Base-by-base conservation (phyloP, 2,888 invertebrate genomes). In the Drosophila tanythrix region DNA sequence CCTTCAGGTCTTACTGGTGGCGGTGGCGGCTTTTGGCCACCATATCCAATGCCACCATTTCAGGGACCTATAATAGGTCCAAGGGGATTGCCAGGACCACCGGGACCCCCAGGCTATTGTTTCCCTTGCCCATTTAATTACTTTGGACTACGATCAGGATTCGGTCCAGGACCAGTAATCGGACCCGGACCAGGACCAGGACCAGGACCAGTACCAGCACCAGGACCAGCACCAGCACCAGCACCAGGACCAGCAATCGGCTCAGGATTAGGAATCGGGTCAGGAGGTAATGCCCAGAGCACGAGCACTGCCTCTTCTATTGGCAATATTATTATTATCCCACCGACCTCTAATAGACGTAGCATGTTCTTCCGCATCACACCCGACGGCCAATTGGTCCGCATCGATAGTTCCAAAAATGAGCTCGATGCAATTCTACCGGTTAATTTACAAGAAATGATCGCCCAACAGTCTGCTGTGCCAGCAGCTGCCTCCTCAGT, bases 21-120 rank as follows among this genome's bases (percentile, higher is more conserved):
- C 8, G 60, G 67, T 0, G 61, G 76, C 6, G 61, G 76, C 4
- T 40, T 18, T 1, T 86, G 89, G 88, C 77, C 75, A 7, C 83
- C 78, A 1, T 46, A 1, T 46, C 77, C 85, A 6, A 31, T 70
- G 3, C 68, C 79, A 2, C 87, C 84, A 3, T 83, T 60, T 13
- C 79, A 69, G 3, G 67, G 60, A 0, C 67, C 85, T 18, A 33
- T 82, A 0, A 69, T 73, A 2, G 86, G 86, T 10, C 89, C 88
- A 1, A 60, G 83, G 7, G 86, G 87, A 0, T n/a, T 81, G 27
- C 87, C 87, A 0, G 43, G 87, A 18, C 88, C 88, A 7, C 89
- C 88, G 0, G 88, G 88, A n/a, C 79, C 88, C 0, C 89, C 90
- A 6, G 88, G 87, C 33, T 83, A 74, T 43, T 87, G 87, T 33